Percentiles rank a stretch among this genome's conserved stretches.
These are phyloP conservation scores for Sebastes miniatus DNA, from an alignment of 2,797 vertebrate species.

Conservation along the genomic window DNA sequence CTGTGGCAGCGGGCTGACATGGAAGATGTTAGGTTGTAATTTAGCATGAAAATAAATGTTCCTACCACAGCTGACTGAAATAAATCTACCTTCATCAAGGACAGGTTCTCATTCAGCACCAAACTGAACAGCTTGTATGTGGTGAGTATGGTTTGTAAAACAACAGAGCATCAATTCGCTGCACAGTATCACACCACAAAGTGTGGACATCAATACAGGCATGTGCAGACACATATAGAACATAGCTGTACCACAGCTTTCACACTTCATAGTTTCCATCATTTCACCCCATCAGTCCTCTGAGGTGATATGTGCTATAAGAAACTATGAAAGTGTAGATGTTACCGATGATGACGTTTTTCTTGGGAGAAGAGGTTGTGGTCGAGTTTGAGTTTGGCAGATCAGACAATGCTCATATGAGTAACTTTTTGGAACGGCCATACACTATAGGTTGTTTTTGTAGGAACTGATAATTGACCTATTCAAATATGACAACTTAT, in stretches of 20 bases:
- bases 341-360: fast-evolving
- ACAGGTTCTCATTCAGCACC: neutral
- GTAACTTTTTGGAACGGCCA: neutral
- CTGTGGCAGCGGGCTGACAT: neutral
- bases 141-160: neutral
- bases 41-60: too few relatives aligned
- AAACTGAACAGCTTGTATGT: neutral
- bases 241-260: neutral
- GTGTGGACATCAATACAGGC: neutral
- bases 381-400: too few relatives aligned
- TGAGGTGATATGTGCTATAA: too few relatives aligned
- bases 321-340: too few relatives aligned
- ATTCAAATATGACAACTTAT: neutral
- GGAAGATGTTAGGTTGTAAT: neutral
- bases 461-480: neutral
- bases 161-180: neutral
- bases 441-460: neutral
- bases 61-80: neutral
- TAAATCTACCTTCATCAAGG: neutral
- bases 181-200: neutral
- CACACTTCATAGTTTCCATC: too few relatives aligned
- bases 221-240: neutral
- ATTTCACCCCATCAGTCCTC: too few relatives aligned
- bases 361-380: too few relatives aligned
- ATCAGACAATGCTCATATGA: too few relatives aligned